Base-by-base conservation (phyloP, 2,888 invertebrate genomes). In the Hypsopygia costalis region DNA sequence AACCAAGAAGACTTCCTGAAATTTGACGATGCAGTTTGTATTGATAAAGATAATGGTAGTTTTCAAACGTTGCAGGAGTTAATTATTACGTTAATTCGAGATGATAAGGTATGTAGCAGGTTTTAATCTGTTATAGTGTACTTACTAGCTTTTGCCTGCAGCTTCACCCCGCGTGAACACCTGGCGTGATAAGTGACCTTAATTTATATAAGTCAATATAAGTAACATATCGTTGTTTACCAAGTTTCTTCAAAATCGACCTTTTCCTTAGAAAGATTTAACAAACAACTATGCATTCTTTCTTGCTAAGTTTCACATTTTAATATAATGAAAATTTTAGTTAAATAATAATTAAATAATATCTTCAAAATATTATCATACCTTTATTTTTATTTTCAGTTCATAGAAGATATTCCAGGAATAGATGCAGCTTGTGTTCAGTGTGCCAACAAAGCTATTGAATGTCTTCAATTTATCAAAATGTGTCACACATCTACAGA, bases 341-440 rank as follows among this genome's bases (percentile, higher is more conserved):
- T n/a, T n/a, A n/a, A n/a, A n/a, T n/a, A n/a, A n/a, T n/a, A n/a
- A n/a, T n/a, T n/a, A n/a, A n/a, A n/a, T n/a, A n/a, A n/a, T n/a
- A n/a, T n/a, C n/a, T n/a, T n/a, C n/a, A n/a, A n/a, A n/a, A n/a
- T n/a, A n/a, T 16, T 16, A 27, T 46, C 75, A n/a, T 34, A 29
- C 10, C n/a, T n/a, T n/a, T n/a, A n/a, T 27, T 35, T 12, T n/a
- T 27, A 7, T 34, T 80, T 78, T 8, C 67, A 87, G 87, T 48
- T 74, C 20, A 55, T 49, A 27, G 65, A 76, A 46, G 70, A 74
- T 43, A 63, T 83, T 21, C 57, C 70, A 12, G 83, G 83, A 0
- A 51, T 85, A 29, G 78, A 86, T 49, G 78, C 74, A 25, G 67
- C 82, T 1, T 87, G 87, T 44, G 58, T 62, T 11, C 51, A 63